Evolutionary conservation across 1,140 invertebrate species (phyloP), one percentile per base, ranked within the genome.

Genomic region (Oedothorax gibbosus): DNA sequence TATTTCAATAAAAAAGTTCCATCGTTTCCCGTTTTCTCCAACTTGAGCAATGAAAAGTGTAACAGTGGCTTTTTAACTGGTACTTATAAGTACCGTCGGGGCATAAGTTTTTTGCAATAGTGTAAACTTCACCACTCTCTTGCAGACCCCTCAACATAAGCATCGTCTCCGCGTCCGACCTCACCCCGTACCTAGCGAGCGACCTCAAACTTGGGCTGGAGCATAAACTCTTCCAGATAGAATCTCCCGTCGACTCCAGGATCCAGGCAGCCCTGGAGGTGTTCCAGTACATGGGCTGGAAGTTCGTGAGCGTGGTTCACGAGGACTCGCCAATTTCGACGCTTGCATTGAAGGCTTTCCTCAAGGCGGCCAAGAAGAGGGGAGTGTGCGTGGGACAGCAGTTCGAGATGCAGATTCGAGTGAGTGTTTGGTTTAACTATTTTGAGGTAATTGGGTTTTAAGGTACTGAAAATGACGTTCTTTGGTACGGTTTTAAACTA

Each of bases 261-360:
- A 87, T 86, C 7, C 76, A 89, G 87, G 89, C 88, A 9, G 86
- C 89, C n/a, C 79, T 88, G 8, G 86, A 88, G 72, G 84, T 90
- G 0, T 87, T 92, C 69, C 87, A 89, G 10, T 86, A 88, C 68
- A 69, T 90, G 7, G 89, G 83, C 3, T 84, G 83, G 83, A 57
- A 35, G 35, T 85, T 78, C n/a, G 75, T 85, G 10, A 69, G 15
- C 12, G 56, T 85, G 0, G 18, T 92, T 0, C 88, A 90, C 81
- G 87, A 88, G n/a, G 64, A 68, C 15, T 66, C 71, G 0, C 81
- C 81, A 2, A 10, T 53, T 6, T 68, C 21, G 14, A 73, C n/a
- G 1, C 49, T 64, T 6, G 68, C 35, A 0, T n/a, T 64, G 15
- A 68, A 73, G 0, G 18, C 49, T 5, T 76, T 84, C 6, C n/a